Percentiles rank a stretch among this genome's conserved stretches.
These are phyloP conservation scores for Bos indicus DNA, from an alignment of 2,113 vertebrate genomes.

Conservation along the genomic window DNA sequence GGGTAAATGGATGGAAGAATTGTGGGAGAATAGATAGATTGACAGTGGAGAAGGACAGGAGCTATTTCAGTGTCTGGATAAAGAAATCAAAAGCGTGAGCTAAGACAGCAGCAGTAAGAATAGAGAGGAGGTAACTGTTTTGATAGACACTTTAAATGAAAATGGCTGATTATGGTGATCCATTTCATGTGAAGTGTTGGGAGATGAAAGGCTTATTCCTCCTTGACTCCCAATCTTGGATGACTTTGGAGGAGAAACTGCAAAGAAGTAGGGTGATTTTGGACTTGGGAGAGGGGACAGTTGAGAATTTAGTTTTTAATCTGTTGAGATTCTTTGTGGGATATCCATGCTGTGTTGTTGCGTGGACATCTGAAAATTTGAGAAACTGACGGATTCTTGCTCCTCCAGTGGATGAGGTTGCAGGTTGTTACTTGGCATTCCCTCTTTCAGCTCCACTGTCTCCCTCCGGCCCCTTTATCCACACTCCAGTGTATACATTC, in stretches of 20 bases:
- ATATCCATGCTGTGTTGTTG: background rate
- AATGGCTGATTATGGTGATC: background rate
- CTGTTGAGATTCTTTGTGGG: background rate
- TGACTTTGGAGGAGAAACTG: background rate
- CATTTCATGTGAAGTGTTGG: background rate
- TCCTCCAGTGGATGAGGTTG: background rate
- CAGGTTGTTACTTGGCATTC: background rate
- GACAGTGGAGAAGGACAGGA: background rate
- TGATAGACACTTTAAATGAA: background rate
- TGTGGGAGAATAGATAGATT: background rate
- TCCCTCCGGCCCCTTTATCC: background rate
- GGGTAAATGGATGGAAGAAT: background rate
- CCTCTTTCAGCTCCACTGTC: background rate
- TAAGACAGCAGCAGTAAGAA: background rate
- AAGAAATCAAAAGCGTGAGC: background rate
- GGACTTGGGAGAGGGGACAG: background rate
- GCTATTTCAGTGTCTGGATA: background rate
- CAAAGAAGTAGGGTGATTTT: background rate
- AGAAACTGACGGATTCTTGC: background rate
- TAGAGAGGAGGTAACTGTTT: background rate
- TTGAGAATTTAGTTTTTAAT: conserved; percentile 7
- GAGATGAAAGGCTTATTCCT: background rate
- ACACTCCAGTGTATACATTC: background rate
- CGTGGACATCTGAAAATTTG: background rate
- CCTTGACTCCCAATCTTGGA: background rate